Conservation (phyloP, 2,113 vertebrate species). For the Mustelus asterias region DNA sequence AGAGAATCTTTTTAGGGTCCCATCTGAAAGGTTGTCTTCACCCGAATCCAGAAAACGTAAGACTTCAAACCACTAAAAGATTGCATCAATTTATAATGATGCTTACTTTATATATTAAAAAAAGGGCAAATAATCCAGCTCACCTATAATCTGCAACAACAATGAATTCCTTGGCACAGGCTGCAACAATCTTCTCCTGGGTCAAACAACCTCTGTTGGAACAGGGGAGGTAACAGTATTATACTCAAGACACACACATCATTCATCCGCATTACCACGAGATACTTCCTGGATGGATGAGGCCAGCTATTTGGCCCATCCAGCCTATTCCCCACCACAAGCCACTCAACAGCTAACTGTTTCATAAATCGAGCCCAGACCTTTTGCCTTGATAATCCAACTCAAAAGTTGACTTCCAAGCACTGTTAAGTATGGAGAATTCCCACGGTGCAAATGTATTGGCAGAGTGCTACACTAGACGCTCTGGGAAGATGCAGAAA, state of each 20-base stretch:
- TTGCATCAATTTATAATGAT: not conserved
- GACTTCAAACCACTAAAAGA: not conserved
- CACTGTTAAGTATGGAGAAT: not conserved
- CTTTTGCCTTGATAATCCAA: not conserved
- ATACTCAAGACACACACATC: not conserved
- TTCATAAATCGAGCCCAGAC: not conserved
- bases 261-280: not conserved
- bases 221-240: not conserved
- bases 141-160: slow-evolving; percentile 97
- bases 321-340: not conserved
- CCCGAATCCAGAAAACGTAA: not conserved
- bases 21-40: not conserved
- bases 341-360: not conserved
- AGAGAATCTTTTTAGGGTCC: not conserved
- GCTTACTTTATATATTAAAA: not conserved
- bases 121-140: slow-evolving; percentile 4
- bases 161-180: slow-evolving; percentile 82
- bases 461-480: too few relatives aligned
- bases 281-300: not conserved
- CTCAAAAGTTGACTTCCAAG: not conserved
- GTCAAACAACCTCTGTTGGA: slow-evolving; percentile 80
- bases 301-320: not conserved
- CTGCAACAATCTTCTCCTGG: slow-evolving; percentile 94
- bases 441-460: not conserved
- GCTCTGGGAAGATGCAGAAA: not conserved